A percentile compares a stretch with the other conserved stretches of the same genome.
These are phyloP conservation scores for Tetraneura akinire DNA, from an alignment of 1,140 invertebrate genomes.

Conservation along the genomic window DNA sequence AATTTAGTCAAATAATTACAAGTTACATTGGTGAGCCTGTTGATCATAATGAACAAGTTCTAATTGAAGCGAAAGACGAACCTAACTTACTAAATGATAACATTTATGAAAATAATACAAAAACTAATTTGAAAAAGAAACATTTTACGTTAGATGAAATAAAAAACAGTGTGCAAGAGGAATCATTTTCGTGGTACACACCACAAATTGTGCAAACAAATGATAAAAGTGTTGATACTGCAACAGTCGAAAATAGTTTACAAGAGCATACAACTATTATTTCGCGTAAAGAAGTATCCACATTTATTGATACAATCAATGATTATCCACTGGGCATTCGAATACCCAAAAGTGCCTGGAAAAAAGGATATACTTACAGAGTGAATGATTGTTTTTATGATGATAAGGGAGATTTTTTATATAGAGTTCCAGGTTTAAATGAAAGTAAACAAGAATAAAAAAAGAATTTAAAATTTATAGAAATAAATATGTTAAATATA, in stretches of 20 bases:
- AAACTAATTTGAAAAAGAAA: conserved; percentile 13
- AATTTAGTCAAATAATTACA: conserved; percentile 48
- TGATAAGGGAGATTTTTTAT: conserved; percentile 74
- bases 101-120: conserved; percentile 42
- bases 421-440: conserved; percentile 69
- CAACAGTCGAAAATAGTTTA: conserved; percentile 20
- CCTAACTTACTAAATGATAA: not conserved
- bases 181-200: not conserved
- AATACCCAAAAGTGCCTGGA: conserved; percentile 52
- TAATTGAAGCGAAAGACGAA: conserved; percentile 1
- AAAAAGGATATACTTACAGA: conserved; percentile 57
- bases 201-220: not conserved
- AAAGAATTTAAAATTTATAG: not conserved
- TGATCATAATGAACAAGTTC: not conserved
- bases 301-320: conserved; percentile 29
- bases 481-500: not conserved
- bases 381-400: conserved; percentile 77
- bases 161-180: not conserved
- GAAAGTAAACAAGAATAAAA: not conserved
- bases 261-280: conserved; percentile 20
- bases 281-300: conserved; percentile 8
- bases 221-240: not conserved
- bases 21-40: conserved; percentile 16
- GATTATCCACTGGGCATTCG: conserved; percentile 51
- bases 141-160: conserved; percentile 28